Conservation (phyloP, 1,140 invertebrate species). For the Penaeus indicus region DNA sequence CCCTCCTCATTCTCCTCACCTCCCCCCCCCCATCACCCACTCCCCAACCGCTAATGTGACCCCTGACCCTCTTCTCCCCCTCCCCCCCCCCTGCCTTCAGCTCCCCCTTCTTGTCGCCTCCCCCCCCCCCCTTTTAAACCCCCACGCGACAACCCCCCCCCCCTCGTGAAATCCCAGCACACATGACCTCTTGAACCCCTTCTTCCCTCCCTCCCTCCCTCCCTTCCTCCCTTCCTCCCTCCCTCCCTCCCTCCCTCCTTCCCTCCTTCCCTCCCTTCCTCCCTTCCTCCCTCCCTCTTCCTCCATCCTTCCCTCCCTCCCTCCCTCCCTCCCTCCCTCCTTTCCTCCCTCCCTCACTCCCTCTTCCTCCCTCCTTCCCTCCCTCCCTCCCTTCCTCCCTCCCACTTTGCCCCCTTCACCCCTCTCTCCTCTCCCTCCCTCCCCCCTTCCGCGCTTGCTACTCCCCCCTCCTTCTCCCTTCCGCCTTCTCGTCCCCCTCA, state of each 20-base stretch:
- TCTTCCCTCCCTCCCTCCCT: neutral
- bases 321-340: neutral
- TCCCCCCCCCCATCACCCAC: too few species aligned
- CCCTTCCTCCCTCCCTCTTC: too few species aligned
- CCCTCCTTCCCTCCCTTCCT: neutral
- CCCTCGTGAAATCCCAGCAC: too few species aligned
- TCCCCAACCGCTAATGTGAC: too few species aligned
- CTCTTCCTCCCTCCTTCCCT: conserved; percentile 25
- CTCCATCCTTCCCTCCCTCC: neutral
- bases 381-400: conserved; percentile 9
- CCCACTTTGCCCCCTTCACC: neutral
- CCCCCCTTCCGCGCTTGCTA: neutral
- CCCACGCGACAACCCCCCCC: neutral
- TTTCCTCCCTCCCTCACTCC: neutral
- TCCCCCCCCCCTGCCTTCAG: neutral
- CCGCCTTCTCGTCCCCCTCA: neutral
- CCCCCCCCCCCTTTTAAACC: neutral
- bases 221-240: neutral
- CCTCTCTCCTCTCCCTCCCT: conserved; percentile 24
- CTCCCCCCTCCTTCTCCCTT: conserved; percentile 11
- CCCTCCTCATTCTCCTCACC: too few species aligned
- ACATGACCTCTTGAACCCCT: too few species aligned
- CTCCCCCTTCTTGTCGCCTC: neutral
- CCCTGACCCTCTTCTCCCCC: too few species aligned
- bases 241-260: neutral